These are phyloP conservation scores for Sapayoa aenigma DNA, from an alignment of 2,113 vertebrate species.

Conservation along the genomic window DNA sequence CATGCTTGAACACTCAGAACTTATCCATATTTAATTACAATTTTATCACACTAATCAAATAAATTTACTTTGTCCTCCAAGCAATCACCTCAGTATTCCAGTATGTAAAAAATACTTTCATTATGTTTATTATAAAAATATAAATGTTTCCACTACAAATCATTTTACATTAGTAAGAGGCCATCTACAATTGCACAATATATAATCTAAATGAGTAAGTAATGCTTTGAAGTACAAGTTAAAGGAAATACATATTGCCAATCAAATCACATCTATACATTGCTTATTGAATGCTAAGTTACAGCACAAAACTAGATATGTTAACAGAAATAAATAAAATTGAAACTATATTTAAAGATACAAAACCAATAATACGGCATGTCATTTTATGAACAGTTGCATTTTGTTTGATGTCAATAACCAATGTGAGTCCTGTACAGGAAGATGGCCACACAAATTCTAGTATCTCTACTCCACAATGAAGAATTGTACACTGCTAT, in stretches of 20 bases:
- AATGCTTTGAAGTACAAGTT: constrained; percentile 74
- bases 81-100: constrained; percentile 77
- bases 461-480: constrained; percentile 82
- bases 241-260: constrained; percentile 85
- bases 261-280: constrained; percentile 83
- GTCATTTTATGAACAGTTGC: constrained; percentile 45
- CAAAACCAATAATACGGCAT: constrained; percentile 67
- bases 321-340: constrained; percentile 96
- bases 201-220: constrained; percentile 79
- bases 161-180: constrained; percentile 99
- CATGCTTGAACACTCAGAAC: constrained; percentile 48
- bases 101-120: constrained; percentile 99
- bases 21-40: constrained; percentile 44
- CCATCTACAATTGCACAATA: constrained; percentile 93
- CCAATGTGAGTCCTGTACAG: constrained; percentile 79
- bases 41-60: constrained; percentile 57
- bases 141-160: constrained; percentile 99
- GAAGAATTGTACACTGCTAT: constrained; percentile 84
- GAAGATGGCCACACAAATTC: constrained; percentile 85
- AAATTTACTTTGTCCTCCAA: constrained; percentile 69
- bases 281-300: constrained; percentile 83
- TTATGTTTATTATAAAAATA: constrained; percentile 99
- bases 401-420: constrained; percentile 48
- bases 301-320: constrained; percentile 78
- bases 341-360: constrained; percentile 78